Conservation (phyloP, 2,113 vertebrate species). For the Ophthalmolycus amberensis region DNA sequence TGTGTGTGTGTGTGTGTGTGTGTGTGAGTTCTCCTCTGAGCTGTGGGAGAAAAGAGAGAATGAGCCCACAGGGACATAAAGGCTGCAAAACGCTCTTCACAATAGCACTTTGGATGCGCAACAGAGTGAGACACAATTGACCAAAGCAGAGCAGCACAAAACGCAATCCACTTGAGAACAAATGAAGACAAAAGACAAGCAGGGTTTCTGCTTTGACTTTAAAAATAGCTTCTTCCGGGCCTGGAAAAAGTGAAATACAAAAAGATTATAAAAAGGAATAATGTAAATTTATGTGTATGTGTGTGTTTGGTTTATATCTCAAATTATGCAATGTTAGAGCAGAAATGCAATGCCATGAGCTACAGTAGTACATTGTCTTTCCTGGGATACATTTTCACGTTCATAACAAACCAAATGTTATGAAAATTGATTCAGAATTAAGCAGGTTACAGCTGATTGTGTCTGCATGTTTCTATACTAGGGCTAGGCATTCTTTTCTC, state of each 20-base stretch:
- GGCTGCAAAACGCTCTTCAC: slow-evolving; percentile 22
- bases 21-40: slow-evolving; percentile 10
- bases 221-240: background rate
- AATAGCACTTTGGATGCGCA: slow-evolving; percentile 6
- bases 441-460: background rate
- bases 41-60: slow-evolving; percentile 20
- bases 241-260: background rate
- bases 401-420: background rate
- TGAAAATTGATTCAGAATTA: background rate
- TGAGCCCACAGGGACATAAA: slow-evolving; percentile 21
- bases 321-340: background rate
- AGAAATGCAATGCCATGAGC: background rate
- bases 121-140: background rate
- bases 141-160: slow-evolving; percentile 5
- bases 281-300: background rate
- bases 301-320: background rate
- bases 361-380: background rate
- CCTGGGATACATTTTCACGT: background rate
- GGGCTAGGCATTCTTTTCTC: too few species aligned
- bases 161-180: background rate
- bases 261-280: background rate
- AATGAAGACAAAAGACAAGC: background rate
- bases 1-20: slow-evolving; percentile 18
- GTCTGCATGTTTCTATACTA: background rate
- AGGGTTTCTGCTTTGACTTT: background rate